These are phyloP conservation scores for Heliconius himera DNA, from an alignment of 1,140 invertebrate species.

Conservation along the genomic window DNA sequence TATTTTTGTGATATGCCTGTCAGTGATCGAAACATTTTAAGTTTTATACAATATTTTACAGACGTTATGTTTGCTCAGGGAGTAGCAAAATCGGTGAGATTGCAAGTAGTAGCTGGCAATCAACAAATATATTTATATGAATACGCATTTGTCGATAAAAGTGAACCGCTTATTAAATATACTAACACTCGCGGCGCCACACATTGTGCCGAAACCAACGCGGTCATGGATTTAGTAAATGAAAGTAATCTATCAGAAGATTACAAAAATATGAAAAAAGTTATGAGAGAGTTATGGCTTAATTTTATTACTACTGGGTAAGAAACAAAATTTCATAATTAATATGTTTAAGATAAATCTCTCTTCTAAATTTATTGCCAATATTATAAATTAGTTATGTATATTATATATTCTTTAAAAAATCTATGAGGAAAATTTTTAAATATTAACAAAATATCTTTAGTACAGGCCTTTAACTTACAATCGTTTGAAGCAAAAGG, in stretches of 20 bases:
- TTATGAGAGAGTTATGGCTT: slow-evolving; percentile 41
- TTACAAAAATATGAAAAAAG: neutral
- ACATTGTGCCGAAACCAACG: slow-evolving; percentile 34
- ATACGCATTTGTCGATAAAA: slow-evolving; percentile 31
- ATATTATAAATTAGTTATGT: too few species aligned
- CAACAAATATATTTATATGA: slow-evolving; percentile 43
- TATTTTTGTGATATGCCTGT: slow-evolving; percentile 45
- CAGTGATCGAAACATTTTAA: slow-evolving; percentile 26
- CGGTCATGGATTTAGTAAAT: slow-evolving; percentile 28
- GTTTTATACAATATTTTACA: slow-evolving; percentile 37
- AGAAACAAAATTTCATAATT: slow-evolving; percentile 22
- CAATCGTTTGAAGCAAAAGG: too few species aligned
- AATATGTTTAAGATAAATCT: too few species aligned
- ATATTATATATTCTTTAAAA: neutral
- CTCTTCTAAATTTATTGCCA: neutral
- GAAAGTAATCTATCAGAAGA: slow-evolving; percentile 23
- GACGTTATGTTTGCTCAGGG: slow-evolving; percentile 41
- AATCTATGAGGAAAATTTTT: too few species aligned
- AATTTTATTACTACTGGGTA: slow-evolving; percentile 47
- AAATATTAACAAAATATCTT: too few species aligned
- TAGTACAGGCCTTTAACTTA: too few species aligned
- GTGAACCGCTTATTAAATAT: slow-evolving; percentile 18
- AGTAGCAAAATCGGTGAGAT: slow-evolving; percentile 11
- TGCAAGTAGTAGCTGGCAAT: slow-evolving; percentile 42
- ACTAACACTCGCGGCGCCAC: slow-evolving; percentile 32